Percentiles rank a stretch among this genome's conserved stretches.
phyloP scores from a whole-genome alignment of 2,888 invertebrate species.

The Lithophane ornitopus region DNA sequence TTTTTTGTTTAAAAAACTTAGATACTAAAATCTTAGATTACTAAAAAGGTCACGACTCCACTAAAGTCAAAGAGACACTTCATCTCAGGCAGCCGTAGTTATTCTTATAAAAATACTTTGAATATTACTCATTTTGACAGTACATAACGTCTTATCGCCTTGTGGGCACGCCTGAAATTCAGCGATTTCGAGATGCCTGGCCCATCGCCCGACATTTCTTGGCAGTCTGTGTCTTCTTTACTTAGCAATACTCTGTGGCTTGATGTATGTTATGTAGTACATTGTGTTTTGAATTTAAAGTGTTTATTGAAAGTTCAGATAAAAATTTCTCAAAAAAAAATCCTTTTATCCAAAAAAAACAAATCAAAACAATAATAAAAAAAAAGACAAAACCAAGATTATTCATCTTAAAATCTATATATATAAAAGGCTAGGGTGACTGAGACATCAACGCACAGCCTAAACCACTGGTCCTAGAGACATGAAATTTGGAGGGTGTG shows the following conservation, averaged over 20 bases:
- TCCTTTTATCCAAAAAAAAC: too few relatives aligned
- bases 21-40: too few relatives aligned
- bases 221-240: slow-evolving; percentile 49
- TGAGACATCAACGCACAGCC: too few relatives aligned
- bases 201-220: slow-evolving; percentile 62
- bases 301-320: not conserved
- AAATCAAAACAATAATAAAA: too few relatives aligned
- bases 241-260: slow-evolving; percentile 25
- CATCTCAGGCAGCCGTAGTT: not conserved
- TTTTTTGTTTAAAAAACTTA: too few relatives aligned
- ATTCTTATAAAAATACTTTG: slow-evolving; percentile 23
- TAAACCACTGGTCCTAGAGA: too few relatives aligned
- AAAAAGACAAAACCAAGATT: too few relatives aligned
- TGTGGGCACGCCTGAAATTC: slow-evolving; percentile 31
- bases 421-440: too few relatives aligned
- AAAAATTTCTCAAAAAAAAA: too few relatives aligned
- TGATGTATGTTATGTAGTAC: not conserved
- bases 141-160: slow-evolving; percentile 35
- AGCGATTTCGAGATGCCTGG: slow-evolving; percentile 49
- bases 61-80: not conserved
- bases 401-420: too few relatives aligned
- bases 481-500: too few relatives aligned
- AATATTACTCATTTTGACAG: slow-evolving; percentile 40
- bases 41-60: slow-evolving; percentile 1
- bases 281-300: slow-evolving; percentile 30